Evolutionary conservation across 1,140 invertebrate genomes (phyloP).

Genomic region (Venustaconcha ellipsiformis): DNA sequence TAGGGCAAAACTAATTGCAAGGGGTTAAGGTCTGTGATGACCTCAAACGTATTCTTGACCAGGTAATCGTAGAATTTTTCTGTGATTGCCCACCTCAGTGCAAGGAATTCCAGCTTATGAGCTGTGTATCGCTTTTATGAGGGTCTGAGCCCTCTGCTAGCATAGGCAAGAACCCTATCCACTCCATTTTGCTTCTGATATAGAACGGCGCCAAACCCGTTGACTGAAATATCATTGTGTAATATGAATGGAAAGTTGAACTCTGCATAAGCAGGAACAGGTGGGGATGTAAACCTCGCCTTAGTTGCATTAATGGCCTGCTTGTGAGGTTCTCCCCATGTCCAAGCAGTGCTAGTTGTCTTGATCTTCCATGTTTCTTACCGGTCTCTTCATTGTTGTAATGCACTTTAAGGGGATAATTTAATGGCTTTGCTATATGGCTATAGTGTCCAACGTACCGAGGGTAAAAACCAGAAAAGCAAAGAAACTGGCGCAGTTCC

Average conservation of each 20-base stretch:
- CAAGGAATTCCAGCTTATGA: too few species aligned
- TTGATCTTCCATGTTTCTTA: too few species aligned
- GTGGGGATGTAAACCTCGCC: constrained; percentile 3
- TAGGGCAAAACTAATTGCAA: background rate
- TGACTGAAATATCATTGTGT: constrained; percentile 66
- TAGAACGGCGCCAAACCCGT: constrained; percentile 67
- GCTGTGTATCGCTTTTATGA: too few species aligned
- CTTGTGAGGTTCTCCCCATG: too few species aligned
- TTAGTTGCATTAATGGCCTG: background rate
- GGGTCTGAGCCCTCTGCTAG: constrained; percentile 14
- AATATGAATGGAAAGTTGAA: constrained; percentile 61
- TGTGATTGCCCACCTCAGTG: too few species aligned
- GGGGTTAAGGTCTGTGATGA: constrained; percentile 22
- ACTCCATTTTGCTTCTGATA: constrained; percentile 58
- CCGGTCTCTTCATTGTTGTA: too few species aligned
- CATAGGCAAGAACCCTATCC: constrained; percentile 43
- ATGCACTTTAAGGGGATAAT: too few species aligned
- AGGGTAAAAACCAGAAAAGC: constrained; percentile 66
- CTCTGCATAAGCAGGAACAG: constrained; percentile 58
- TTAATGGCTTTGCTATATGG: constrained; percentile 45
- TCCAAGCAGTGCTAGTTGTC: too few species aligned
- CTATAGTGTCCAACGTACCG: constrained; percentile 60
- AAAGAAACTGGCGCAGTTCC: constrained; percentile 68
- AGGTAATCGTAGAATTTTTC: constrained; percentile 28
- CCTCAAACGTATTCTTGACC: constrained; percentile 10